Percentiles rank a stretch among this genome's conserved stretches.
Conservation (phyloP, 2,888 invertebrate species). For the Tetropium fuscum region DNA sequence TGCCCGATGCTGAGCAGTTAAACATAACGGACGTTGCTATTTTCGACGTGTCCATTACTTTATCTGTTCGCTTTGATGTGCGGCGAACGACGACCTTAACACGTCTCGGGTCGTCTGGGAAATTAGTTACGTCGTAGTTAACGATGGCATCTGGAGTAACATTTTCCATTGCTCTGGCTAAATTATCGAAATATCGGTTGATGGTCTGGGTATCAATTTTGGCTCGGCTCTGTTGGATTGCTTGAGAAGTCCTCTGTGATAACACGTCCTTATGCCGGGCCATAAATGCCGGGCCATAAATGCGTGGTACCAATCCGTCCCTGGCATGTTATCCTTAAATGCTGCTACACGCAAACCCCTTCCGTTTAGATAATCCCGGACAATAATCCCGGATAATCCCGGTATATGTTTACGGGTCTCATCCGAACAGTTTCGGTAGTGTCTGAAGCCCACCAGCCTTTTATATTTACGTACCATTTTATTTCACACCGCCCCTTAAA, state of each 20-base stretch:
- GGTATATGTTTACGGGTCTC: conserved; percentile 5
- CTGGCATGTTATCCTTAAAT: neutral
- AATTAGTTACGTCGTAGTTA: conserved; percentile 60
- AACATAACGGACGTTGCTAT: conserved; percentile 34
- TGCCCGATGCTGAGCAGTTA: conserved; percentile 22
- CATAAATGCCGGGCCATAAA: no score
- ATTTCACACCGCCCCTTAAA: neutral
- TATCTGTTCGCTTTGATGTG: conserved; percentile 46
- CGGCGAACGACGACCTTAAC: conserved; percentile 44
- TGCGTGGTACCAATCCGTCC: neutral
- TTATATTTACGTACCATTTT: neutral
- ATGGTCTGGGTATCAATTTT: conserved; percentile 2
- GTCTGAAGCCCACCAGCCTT: conserved; percentile 2
- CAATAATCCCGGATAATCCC: no score
- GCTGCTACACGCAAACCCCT: neutral
- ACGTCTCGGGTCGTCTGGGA: conserved; percentile 56
- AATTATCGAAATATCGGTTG: conserved; percentile 18
- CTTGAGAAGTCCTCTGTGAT: conserved; percentile 2
- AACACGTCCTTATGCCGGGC: neutral
- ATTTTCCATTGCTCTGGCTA: neutral
- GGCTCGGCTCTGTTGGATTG: conserved; percentile 1
- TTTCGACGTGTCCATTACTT: conserved; percentile 39
- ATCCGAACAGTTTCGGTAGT: conserved; percentile 5
- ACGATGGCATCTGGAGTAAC: conserved; percentile 40
- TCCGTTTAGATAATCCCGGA: neutral